These are phyloP conservation scores for Cephalopachus bancanus DNA, from an alignment of 2,797 vertebrate genomes.

Conservation along the genomic window DNA sequence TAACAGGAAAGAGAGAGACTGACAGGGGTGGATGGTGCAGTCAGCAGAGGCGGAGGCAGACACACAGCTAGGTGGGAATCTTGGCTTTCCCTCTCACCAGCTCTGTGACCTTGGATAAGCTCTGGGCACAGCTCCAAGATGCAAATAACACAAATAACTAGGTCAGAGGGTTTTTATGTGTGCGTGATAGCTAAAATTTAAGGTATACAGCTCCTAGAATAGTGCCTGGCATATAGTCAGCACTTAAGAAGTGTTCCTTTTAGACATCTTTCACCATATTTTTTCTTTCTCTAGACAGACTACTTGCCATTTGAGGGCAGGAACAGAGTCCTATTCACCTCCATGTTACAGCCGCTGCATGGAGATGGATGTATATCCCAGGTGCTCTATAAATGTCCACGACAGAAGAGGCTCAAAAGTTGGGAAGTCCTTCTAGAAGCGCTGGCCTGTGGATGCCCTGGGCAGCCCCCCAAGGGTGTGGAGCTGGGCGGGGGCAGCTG, in stretches of 20 bases:
- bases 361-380: not conserved
- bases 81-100: not conserved
- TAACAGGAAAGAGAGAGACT: not conserved
- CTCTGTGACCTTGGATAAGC: not conserved
- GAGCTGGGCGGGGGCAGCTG: accelerated
- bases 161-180: not conserved
- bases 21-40: accelerated
- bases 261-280: not conserved
- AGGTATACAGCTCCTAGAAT: not conserved
- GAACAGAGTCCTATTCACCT: not conserved
- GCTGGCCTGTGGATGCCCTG: accelerated
- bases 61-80: not conserved
- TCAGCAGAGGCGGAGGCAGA: not conserved
- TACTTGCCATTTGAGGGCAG: not conserved
- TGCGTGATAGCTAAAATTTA: not conserved
- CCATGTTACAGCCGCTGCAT: not conserved
- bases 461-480: not conserved
- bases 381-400: not conserved
- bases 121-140: not conserved
- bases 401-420: not conserved
- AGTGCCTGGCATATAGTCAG: not conserved
- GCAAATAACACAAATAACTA: not conserved
- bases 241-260: not conserved
- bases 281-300: not conserved
- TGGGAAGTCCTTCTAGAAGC: not conserved